Percentiles rank a stretch among this genome's conserved stretches.
These are phyloP conservation scores for Eupithecia centaureata DNA, from an alignment of 2,888 invertebrate species.

Conservation along the genomic window DNA sequence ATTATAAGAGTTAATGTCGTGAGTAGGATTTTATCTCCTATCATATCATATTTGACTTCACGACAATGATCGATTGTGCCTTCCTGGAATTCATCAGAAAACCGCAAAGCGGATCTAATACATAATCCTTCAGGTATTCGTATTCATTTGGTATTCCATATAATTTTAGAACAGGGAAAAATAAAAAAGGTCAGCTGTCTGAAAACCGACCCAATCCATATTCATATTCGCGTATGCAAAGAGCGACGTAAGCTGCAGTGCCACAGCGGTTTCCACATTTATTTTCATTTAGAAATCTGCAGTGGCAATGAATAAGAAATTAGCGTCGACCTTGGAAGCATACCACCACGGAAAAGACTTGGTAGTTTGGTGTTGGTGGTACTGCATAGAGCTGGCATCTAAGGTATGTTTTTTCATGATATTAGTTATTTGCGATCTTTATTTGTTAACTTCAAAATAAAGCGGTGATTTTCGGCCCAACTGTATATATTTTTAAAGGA, in stretches of 20 bases:
- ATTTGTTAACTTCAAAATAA: no score
- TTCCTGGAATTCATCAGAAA: no score
- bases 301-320: constrained; percentile 24
- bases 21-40: no score
- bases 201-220: not conserved
- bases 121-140: not conserved
- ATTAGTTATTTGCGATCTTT: no score
- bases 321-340: constrained; percentile 3
- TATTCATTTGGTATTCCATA: not conserved
- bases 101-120: no score
- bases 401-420: not conserved
- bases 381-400: not conserved
- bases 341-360: not conserved
- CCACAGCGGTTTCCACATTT: not conserved
- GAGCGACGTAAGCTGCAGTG: constrained; percentile 5
- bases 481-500: no score
- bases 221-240: constrained; percentile 13
- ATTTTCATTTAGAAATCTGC: constrained; percentile 19
- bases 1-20: no score
- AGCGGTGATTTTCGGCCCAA: no score
- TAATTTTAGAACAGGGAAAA: not conserved
- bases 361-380: not conserved
- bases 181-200: not conserved
- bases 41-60: no score
- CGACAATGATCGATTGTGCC: no score